Percentiles rank a stretch among this genome's conserved stretches.
Conservation (phyloP, 1,140 invertebrate species). For the Andrena cerasifolii region DNA sequence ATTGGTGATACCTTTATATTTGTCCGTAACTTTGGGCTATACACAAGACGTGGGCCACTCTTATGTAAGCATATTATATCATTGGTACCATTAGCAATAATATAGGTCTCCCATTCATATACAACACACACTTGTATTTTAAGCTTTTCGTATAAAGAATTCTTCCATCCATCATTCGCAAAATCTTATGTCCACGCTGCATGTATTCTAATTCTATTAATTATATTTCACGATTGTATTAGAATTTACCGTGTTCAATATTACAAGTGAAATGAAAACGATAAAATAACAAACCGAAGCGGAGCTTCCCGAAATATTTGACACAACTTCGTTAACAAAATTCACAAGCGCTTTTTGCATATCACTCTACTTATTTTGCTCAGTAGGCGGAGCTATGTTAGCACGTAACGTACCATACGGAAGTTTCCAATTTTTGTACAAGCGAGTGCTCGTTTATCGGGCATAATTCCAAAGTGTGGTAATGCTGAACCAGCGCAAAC, state of each 20-base stretch:
- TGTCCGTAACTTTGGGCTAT: too few relatives aligned
- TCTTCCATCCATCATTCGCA: too few relatives aligned
- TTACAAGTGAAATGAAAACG: not conserved
- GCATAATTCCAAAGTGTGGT: conserved; percentile 25
- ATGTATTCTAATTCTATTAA: too few relatives aligned
- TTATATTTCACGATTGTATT: too few relatives aligned
- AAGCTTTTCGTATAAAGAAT: not conserved
- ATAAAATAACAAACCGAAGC: too few relatives aligned
- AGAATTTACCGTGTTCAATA: not conserved
- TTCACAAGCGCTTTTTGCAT: not conserved
- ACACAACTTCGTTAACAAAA: not conserved
- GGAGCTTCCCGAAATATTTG: too few relatives aligned
- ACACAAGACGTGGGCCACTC: too few relatives aligned
- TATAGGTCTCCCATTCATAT: not conserved
- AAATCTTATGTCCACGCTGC: too few relatives aligned
- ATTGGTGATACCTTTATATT: not conserved
- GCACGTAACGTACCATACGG: not conserved
- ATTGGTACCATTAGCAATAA: conserved; percentile 4
- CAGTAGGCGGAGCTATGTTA: too few relatives aligned
- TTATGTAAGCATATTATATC: not conserved
- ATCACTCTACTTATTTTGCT: not conserved
- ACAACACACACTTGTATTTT: too few relatives aligned
- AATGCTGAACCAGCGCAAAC: not conserved
- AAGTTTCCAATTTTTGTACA: conserved; percentile 14
- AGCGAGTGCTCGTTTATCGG: conserved; percentile 29